Evolutionary conservation across 2,797 vertebrate species (phyloP).

Genomic region (Aselliscus stoliczkanus): DNA sequence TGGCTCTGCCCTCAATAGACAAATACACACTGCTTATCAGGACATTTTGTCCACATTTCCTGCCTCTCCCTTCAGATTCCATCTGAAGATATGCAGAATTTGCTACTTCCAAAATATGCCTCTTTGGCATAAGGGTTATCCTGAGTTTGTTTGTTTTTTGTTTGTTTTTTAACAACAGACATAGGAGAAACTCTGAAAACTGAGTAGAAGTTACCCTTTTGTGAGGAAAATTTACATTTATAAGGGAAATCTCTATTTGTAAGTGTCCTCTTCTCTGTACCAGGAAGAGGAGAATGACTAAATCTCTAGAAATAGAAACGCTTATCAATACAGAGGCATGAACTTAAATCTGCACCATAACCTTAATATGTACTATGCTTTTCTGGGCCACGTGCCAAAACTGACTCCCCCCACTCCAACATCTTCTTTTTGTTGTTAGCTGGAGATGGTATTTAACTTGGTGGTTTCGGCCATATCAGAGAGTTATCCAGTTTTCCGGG

Average conservation of each 20-base stretch:
- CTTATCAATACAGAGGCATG: background rate
- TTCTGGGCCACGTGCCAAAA: background rate
- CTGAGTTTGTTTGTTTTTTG: background rate
- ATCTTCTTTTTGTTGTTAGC: background rate
- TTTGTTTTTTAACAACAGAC: background rate
- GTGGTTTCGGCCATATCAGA: background rate
- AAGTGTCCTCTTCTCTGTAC: background rate
- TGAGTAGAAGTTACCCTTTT: background rate
- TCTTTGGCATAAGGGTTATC: background rate
- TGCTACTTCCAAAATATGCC: background rate
- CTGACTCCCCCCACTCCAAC: background rate
- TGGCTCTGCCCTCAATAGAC: background rate
- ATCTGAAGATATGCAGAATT: background rate
- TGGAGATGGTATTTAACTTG: background rate
- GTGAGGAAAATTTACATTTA: background rate
- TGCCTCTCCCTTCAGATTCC: background rate
- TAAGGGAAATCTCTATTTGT: background rate
- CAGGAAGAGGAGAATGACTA: too few species aligned
- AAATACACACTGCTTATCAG: background rate
- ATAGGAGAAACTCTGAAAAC: background rate
- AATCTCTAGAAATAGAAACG: background rate
- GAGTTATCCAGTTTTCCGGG: background rate
- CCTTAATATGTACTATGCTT: background rate
- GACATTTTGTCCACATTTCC: background rate
- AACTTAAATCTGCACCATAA: background rate